Percentiles rank a stretch among this genome's conserved stretches.
These are phyloP conservation scores for Drosophila rufa DNA, from an alignment of 1,140 invertebrate genomes.

Conservation along the genomic window DNA sequence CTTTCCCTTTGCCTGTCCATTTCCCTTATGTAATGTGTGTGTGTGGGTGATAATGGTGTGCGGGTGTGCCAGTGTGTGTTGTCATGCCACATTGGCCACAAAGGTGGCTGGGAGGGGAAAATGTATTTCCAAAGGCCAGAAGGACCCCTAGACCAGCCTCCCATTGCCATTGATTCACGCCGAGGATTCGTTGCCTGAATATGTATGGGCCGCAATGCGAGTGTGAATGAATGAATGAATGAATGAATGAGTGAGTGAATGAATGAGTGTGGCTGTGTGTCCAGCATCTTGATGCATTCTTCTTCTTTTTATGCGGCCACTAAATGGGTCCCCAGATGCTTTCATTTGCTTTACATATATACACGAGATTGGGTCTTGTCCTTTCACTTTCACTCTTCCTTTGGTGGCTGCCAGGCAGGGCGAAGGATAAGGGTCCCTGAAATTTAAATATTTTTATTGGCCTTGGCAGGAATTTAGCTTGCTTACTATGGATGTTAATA, in stretches of 20 bases:
- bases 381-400: constrained; percentile 10
- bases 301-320: constrained; percentile 47
- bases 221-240: constrained; percentile 30
- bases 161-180: constrained; percentile 70
- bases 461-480: not conserved
- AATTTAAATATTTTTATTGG: constrained; percentile 40
- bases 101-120: constrained; percentile 31
- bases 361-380: constrained; percentile 24
- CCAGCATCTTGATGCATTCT: constrained; percentile 43
- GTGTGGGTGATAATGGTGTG: constrained; percentile 40
- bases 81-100: constrained; percentile 42
- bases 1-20: constrained; percentile 67
- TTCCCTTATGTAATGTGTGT: constrained; percentile 47
- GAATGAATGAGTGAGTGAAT: constrained; percentile 7
- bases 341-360: constrained; percentile 55
- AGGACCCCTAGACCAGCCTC: constrained; percentile 1
- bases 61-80: constrained; percentile 23
- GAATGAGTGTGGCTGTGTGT: constrained; percentile 15
- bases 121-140: constrained; percentile 57
- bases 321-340: constrained; percentile 73
- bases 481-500: too few relatives aligned
- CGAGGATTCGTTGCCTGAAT: constrained; percentile 54
- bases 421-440: not conserved
- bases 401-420: not conserved
- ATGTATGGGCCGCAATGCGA: constrained; percentile 42